Percentiles rank a stretch among this genome's conserved stretches.
phyloP scores from a whole-genome alignment of 2,797 vertebrate species.

The Lacerta agilis region DNA sequence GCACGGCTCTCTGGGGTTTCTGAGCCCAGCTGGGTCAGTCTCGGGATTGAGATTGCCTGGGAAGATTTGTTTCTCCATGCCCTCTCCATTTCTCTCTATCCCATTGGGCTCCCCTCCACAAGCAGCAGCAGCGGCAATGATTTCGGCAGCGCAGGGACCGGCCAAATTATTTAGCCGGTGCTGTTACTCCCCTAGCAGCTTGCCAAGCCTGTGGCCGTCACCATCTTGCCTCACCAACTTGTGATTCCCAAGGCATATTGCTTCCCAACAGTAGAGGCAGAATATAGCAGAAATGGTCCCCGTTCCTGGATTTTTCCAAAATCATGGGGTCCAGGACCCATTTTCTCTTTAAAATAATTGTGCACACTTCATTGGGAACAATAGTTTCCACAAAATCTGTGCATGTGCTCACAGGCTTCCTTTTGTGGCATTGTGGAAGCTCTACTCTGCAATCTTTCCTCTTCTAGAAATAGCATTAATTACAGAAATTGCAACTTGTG shows the following conservation, averaged over 20 bases:
- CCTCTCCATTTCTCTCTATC: too few relatives aligned
- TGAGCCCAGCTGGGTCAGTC: too few relatives aligned
- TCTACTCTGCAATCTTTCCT: not conserved
- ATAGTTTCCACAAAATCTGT: not conserved
- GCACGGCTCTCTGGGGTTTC: too few relatives aligned
- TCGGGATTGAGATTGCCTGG: too few relatives aligned
- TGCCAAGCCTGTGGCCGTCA: not conserved
- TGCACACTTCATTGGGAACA: not conserved
- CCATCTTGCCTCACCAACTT: not conserved
- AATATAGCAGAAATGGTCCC: not conserved
- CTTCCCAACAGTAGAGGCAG: too few relatives aligned
- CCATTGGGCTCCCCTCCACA: too few relatives aligned
- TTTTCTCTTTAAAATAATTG: not conserved
- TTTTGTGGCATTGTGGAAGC: not conserved
- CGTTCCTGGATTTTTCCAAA: not conserved
- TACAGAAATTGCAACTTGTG: not conserved
- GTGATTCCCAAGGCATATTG: too few relatives aligned
- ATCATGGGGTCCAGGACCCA: not conserved
- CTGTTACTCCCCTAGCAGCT: not conserved
- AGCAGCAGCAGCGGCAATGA: too few relatives aligned
- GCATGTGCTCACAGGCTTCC: not conserved
- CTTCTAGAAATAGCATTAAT: not conserved
- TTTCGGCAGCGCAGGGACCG: too few relatives aligned
- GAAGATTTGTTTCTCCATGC: too few relatives aligned
- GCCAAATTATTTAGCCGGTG: too few relatives aligned